Base-by-base conservation (phyloP, 2,113 vertebrate genomes). In the Ammodramus savannarum region DNA sequence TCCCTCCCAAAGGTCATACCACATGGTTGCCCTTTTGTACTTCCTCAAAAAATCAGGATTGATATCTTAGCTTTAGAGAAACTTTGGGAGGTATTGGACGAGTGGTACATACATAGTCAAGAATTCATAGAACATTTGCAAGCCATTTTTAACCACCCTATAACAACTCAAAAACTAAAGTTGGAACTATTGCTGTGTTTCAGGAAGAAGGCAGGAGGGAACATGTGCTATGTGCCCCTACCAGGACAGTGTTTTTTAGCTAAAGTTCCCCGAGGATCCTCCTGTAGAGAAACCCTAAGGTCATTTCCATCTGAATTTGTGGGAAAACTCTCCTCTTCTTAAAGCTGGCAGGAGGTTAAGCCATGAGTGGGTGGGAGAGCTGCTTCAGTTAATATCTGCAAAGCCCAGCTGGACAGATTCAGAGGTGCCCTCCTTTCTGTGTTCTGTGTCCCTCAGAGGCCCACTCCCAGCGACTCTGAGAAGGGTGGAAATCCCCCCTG, bases 191-290 rank as follows among this genome's bases (percentile, higher is more conserved):
- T 61, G 13, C 5, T 77, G 13, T 26, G 4, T 16, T 16, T 84
- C 27, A 32, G 41, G 68, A 91, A 39, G 22, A 62, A 71, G 43
- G 16, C 18, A 44, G 46, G 58, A 75, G 32, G 49, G 20, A 65
- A 48, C 29, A 29, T 38, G 4, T 36, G 15, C 10, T 29, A 39
- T 0, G 0, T 63, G 13, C 6, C 17, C 9, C 12, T 12, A 29
- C 6, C 36, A 55, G 58, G 11, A 54, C 11, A 72, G 19, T 41
- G 68, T 63, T 68, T 32, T 76, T 76, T 5, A 38, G 52, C 20
- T 72, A 46, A 36, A 67, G 62, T 62, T 65, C 44, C 26, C 31
- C 6, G 16, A 43, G 23, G 21, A 63, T 57, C 2, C 1, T 7
- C 0, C 13, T 61, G 16, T 1, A 61, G 13, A 77, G 16, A 20